Percentiles rank a stretch among this genome's conserved stretches.
These are phyloP conservation scores for Meleagris gallopavo DNA, from an alignment of 2,113 vertebrate genomes.

Conservation along the genomic window DNA sequence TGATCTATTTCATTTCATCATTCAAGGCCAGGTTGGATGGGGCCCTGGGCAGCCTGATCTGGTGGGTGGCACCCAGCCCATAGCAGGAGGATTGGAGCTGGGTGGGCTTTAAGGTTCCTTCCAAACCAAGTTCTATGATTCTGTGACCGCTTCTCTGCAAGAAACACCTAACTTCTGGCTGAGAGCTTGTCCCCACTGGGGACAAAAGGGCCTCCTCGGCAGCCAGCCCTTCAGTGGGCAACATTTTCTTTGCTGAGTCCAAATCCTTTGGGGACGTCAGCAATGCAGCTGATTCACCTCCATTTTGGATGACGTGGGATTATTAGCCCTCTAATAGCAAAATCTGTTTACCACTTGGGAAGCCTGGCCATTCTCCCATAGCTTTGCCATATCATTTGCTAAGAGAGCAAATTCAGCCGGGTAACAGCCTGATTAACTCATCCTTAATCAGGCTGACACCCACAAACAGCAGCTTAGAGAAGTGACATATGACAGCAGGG, in stretches of 20 bases:
- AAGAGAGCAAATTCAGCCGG: background rate
- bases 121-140: too few species aligned
- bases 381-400: background rate
- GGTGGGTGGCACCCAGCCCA: too few species aligned
- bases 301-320: background rate
- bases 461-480: background rate
- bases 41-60: too few species aligned
- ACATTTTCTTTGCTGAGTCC: background rate
- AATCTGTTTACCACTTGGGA: background rate
- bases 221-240: background rate
- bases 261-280: background rate
- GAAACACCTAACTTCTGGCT: background rate
- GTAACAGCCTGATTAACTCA: background rate
- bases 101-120: too few species aligned
- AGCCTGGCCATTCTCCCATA: background rate
- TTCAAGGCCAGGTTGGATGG: too few species aligned
- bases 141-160: background rate
- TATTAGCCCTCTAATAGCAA: slow-evolving; percentile 2
- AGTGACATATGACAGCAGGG: slow-evolving; percentile 11
- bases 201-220: background rate
- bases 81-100: too few species aligned
- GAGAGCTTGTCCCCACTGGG: background rate
- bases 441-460: slow-evolving; percentile 7
- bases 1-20: background rate
- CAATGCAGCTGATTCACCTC: accelerated